Evolutionary conservation across 2,797 vertebrate species (phyloP), one percentile per base, ranked within the genome.

Genomic region (Malurus leucopterus): DNA sequence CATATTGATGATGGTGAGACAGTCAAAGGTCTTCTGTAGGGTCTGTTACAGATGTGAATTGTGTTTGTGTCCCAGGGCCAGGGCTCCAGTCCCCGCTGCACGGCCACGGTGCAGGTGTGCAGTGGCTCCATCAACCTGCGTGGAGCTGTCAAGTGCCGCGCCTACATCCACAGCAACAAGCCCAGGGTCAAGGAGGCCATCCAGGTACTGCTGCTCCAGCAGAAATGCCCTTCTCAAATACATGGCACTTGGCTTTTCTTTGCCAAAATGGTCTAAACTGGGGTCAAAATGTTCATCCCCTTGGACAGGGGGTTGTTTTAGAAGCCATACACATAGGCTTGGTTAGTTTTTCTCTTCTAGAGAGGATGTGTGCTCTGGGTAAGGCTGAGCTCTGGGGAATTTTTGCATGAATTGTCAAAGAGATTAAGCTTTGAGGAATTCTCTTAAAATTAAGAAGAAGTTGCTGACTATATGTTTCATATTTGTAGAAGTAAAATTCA

Each of bases 141-240:
- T 73, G 99, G 99, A 38, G 93, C 96, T 16, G 96, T 99, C 81
- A 98, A 98, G 65, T 98, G 98, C 95, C 98, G 98, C 97, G 98
- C 98, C 59, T 99, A 98, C 75, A 4, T 99, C 26, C 98, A 99
- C 82, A 98, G 95, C 97, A 98, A 96, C 96, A 99, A 98, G 91
- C 98, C 98, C 38, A 99, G 97, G 95, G 98, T 98, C 58, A 98
- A 97, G 92, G 98, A 98, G 53, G 98, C 98, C 17, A 64, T 98
- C 54, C 98, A 98, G 98, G 99, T 99, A 97, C 51, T 87, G 4
- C 79, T 55, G 18, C 14, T 38, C 63, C 29, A 11, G 55, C 30
- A 50, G 18, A 62, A 54, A 11, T 4, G 1, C 16, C 61, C 70
- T 40, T 20, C 47, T 68, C 62, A 36, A 55, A 30, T 17, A 8